Conservation (phyloP, 92 coral and sea anemone species). For the Epizoanthus illoricatus region DNA sequence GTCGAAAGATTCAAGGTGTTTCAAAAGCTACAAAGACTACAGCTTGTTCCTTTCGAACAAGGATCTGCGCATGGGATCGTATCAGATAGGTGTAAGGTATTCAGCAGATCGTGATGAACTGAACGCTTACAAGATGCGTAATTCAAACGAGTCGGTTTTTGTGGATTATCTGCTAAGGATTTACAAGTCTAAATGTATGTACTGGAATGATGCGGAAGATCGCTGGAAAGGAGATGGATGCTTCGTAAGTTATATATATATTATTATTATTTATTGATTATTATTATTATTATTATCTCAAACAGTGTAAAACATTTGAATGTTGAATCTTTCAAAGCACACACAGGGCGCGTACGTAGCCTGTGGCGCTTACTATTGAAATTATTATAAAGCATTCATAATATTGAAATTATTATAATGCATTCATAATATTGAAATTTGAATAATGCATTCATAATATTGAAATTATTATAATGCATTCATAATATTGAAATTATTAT, state of each 20-base stretch:
- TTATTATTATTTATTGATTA: not conserved
- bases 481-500: not conserved
- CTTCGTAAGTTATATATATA: conserved; percentile 41
- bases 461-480: too few relatives aligned
- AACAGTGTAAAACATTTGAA: too few relatives aligned
- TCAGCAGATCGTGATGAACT: conserved; percentile 1
- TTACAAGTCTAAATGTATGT: conserved; percentile 75
- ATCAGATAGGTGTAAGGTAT: conserved; percentile 56
- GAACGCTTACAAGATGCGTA: not conserved
- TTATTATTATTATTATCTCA: too few relatives aligned
- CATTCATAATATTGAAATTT: too few relatives aligned
- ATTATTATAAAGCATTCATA: too few relatives aligned
- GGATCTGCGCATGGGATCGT: conserved; percentile 45
- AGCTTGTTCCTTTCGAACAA: conserved; percentile 58
- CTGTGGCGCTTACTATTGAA: too few relatives aligned
- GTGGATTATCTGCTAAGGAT: conserved; percentile 58
- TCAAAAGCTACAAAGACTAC: conserved; percentile 17
- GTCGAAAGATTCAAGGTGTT: conserved; percentile 40
- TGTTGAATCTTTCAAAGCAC: too few relatives aligned
- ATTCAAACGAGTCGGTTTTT: conserved; percentile 16
- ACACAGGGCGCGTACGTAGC: too few relatives aligned
- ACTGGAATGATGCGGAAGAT: conserved; percentile 66
- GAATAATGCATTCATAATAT: not conserved
- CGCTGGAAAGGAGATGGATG: conserved; percentile 81
- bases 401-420: too few relatives aligned